Base-by-base conservation (phyloP, 2,113 vertebrate species). In the Silurus glanis region DNA sequence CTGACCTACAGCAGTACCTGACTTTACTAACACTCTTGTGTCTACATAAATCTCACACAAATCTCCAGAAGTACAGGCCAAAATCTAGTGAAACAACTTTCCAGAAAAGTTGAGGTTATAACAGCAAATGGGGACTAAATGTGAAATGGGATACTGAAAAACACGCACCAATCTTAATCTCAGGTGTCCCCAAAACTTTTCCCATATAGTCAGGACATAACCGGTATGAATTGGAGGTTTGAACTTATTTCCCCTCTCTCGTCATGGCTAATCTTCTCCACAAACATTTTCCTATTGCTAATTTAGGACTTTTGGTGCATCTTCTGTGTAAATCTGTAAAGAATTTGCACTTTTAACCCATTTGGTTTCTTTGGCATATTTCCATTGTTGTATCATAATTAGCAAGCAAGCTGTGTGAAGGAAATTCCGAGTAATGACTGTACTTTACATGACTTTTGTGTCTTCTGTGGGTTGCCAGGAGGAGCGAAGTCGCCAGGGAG, bases 401-500 rank as follows among this genome's bases (percentile, higher is more conserved):
- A 59, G 87, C 80, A 47, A 72, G 64, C 25, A 28, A 86, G 79
- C 82, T 90, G 61, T 79, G 53, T 59, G 83, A 53, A 21, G 2
- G 25, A 7, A 28, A 28, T 61, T 64, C 78, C n/a, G 89, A 82
- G 89, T 89, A 78, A 90, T 92, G 91, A 71, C 76, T 83, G 84
- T 87, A 6, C 71, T 61, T 84, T 49, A 88, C 14, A 66, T 82
- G 55, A 86, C 84, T 72, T 84, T 83, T 90, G 83, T 85, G 87
- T 91, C 85, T 3, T 91, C 55, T 86, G 19, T 91, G 80, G 89
- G 83, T 93, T 78, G 21, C 94, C 87, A 99, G 98, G 97, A 99
- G 87, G 95, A 96, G 88, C 95, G 93, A 89, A 95, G 94, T 90
- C 96, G 97, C 92, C 93, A 92, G 90, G 97, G 95, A 89, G 96